Conservation (phyloP, 2,113 vertebrate species). For the Heteronetta atricapilla region DNA sequence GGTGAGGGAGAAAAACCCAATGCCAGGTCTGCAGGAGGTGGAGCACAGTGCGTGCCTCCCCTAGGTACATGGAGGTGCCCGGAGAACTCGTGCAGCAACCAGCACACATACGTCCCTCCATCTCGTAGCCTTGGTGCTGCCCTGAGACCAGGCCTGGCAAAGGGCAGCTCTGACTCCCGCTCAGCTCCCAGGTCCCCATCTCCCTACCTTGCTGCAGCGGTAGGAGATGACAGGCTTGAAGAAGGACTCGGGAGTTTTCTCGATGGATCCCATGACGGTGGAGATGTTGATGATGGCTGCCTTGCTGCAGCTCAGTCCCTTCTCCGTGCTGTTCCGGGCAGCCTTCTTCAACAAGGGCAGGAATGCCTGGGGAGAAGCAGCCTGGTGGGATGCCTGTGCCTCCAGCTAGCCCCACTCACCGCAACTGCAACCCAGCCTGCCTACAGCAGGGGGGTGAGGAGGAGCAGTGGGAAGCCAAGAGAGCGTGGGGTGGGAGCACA, state of each 20-base stretch:
- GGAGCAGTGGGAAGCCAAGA: neutral
- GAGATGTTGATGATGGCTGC: constrained; percentile 72
- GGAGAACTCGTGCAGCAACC: neutral
- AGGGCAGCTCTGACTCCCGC: neutral
- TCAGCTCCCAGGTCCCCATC: neutral
- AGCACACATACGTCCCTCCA: neutral
- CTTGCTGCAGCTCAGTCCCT: constrained; percentile 56
- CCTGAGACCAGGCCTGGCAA: neutral
- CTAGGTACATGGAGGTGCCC: neutral
- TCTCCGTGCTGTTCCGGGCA: constrained; percentile 6
- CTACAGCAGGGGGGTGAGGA: neutral
- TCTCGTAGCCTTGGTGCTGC: accelerated
- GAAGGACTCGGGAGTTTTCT: constrained; percentile 13
- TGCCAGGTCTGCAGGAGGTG: neutral
- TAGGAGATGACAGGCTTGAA: constrained; percentile 45
- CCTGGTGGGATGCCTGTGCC: neutral
- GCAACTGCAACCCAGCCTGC: neutral
- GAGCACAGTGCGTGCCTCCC: neutral
- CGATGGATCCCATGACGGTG: constrained; percentile 32
- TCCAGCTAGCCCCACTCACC: accelerated
- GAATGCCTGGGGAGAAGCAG: constrained; percentile 43
- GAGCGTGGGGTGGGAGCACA: neutral
- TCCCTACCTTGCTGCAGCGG: constrained; percentile 70
- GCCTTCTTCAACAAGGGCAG: constrained; percentile 66
- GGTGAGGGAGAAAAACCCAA: neutral